These are phyloP conservation scores for Lophochroa leadbeateri DNA, from an alignment of 2,113 vertebrate genomes.

Conservation along the genomic window DNA sequence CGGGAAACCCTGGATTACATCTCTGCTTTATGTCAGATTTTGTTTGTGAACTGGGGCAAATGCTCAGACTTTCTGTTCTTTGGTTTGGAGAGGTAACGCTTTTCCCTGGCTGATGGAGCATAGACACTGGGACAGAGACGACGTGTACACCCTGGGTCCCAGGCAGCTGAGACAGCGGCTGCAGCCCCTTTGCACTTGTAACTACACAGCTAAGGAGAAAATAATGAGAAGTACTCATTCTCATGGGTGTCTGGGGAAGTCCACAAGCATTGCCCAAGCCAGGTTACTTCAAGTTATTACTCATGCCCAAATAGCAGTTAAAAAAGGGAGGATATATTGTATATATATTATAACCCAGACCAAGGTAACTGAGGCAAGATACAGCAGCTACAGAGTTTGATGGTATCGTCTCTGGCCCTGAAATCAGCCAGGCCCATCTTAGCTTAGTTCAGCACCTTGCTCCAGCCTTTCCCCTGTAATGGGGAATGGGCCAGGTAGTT, in stretches of 20 bases:
- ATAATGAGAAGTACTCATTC: neutral
- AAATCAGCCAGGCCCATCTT: neutral
- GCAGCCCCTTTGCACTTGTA: neutral
- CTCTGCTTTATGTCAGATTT: neutral
- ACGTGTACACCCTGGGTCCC: rapidly evolving
- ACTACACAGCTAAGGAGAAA: neutral
- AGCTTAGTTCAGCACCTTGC: neutral
- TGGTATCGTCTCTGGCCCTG: neutral
- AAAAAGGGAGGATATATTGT: neutral
- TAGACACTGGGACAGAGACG: rapidly evolving
- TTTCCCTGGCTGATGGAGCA: neutral
- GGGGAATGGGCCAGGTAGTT: neutral
- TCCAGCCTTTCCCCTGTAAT: neutral
- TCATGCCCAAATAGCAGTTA: neutral
- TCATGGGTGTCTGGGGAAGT: rapidly evolving
- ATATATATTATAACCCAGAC: neutral
- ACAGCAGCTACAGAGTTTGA: neutral
- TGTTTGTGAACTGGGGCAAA: neutral
- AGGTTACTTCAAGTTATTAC: neutral
- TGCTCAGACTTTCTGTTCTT: neutral
- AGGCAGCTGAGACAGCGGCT: neutral
- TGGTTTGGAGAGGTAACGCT: rapidly evolving
- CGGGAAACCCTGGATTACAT: neutral
- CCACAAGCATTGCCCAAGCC: neutral
- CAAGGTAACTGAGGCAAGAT: neutral